Base-by-base conservation (phyloP, 2,797 vertebrate species). In the Enteromius mattozi region DNA sequence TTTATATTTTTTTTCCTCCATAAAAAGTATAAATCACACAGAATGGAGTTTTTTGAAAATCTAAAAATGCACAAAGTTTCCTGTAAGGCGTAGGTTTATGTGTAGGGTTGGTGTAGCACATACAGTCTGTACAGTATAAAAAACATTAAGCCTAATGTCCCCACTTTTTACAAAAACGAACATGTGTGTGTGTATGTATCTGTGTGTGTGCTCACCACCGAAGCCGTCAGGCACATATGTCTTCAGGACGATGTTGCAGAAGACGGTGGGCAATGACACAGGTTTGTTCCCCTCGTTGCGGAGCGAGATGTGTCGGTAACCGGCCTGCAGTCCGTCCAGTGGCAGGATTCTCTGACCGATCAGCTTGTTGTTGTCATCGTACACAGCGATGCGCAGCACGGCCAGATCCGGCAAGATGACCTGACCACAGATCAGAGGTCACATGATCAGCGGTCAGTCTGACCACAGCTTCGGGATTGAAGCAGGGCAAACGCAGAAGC, bases 241-340 rank as follows among this genome's bases (percentile, higher is more conserved):
- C 95, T 99, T 99, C 74, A 99, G 97, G 85, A 99, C 97, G 90
- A 99, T 99, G 92, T 99, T 98, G 94, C 98, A 99, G 95, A 99
- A 99, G 91, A 99, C 92, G 0, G 98, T 99, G 84, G 98, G 98
- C 86, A 99, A 92, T 6, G 98, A 99, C 83, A 99, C 94, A 0
- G 98, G 98, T 84, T 99, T 99, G 94, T 99, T 99, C 89, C 98
- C 98, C 88, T 99, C 98, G 9, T 99, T 99, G 82, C 98, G 94
- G 86, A 99, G 96, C 19, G 98, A 99, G 91, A 99, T 99, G 94
- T 99, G 98, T 72, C 98, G 93, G 91, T 99, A 99, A 51, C 98
- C 98, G 0, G 98, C 98, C 89, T 99, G 98, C 77, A 99, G 97
- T 56, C 98, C 98, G 45, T 99, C 98, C 89, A 99, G 93, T 0